Percentiles rank a stretch among this genome's conserved stretches.
phyloP scores from a whole-genome alignment of 1,140 invertebrate genomes.

The Drosophila lacertosa region DNA sequence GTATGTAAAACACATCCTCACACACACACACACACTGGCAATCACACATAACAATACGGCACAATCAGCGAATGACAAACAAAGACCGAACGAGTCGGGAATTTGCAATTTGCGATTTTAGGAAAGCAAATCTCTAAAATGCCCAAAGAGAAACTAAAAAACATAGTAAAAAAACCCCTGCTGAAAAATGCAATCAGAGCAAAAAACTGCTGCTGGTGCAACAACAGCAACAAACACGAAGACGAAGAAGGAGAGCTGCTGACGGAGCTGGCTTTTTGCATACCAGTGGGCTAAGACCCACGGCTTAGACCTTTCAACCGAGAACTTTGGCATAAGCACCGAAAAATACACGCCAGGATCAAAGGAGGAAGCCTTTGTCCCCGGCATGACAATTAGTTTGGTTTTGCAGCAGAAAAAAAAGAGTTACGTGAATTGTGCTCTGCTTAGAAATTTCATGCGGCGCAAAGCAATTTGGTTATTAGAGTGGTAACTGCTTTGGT shows the following conservation, averaged over 20 bases:
- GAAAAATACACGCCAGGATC: background rate
- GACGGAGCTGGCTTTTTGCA: constrained; percentile 5
- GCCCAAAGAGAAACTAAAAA: constrained; percentile 8
- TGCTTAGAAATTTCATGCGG: constrained; percentile 58
- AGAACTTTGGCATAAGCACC: background rate
- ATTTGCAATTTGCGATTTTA: constrained; percentile 8
- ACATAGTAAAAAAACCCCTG: constrained; percentile 26
- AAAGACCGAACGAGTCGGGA: background rate
- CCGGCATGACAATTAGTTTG: constrained; percentile 11
- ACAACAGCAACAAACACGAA: background rate
- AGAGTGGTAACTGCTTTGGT: background rate
- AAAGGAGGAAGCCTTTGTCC: background rate
- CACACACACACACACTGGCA: background rate
- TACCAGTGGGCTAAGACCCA: constrained; percentile 1
- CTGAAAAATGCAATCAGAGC: constrained; percentile 6
- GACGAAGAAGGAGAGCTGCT: background rate
- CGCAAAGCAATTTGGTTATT: background rate
- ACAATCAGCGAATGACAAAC: background rate
- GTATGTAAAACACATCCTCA: background rate
- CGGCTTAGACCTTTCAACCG: background rate
- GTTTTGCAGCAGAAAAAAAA: background rate
- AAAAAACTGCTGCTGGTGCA: background rate
- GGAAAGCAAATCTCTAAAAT: background rate
- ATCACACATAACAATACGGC: background rate
- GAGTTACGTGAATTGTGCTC: constrained; percentile 53